phyloP scores from a whole-genome alignment of 35 echinoderm and acorn worm genomes.

The Nesometra sesokonis region DNA sequence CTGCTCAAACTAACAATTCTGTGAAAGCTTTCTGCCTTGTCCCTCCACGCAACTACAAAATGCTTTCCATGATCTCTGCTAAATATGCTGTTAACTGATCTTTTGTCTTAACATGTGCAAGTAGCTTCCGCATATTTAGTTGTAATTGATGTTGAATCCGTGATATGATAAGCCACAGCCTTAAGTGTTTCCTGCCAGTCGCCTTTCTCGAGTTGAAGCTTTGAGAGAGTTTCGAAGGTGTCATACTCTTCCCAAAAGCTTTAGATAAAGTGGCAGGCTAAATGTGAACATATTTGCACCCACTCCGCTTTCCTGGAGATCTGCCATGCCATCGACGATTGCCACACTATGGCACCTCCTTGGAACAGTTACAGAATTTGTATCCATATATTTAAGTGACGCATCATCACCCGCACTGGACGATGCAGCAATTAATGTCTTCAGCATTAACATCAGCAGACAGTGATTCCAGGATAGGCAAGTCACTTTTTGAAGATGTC shows the following conservation, averaged over 20 bases:
- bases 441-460: background rate
- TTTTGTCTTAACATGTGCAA: too few species aligned
- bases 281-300: background rate
- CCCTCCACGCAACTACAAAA: background rate
- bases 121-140: too few species aligned
- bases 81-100: background rate
- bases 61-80: background rate
- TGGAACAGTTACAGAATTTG: too few species aligned
- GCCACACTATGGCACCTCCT: too few species aligned
- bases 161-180: background rate
- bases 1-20: background rate
- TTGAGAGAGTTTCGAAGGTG: background rate
- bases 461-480: slow-evolving; percentile 1
- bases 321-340: slow-evolving; percentile 18
- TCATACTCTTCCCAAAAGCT: too few species aligned
- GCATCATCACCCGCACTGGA: too few species aligned
- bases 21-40: background rate
- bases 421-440: too few species aligned
- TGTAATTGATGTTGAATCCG: background rate
- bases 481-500: background rate
- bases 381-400: too few species aligned
- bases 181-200: background rate
- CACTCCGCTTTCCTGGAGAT: background rate
- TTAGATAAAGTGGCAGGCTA: too few species aligned
- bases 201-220: slow-evolving; percentile 3